Evolutionary conservation across 2,797 vertebrate species (phyloP).

Genomic region (Anabacerthia variegaticeps): DNA sequence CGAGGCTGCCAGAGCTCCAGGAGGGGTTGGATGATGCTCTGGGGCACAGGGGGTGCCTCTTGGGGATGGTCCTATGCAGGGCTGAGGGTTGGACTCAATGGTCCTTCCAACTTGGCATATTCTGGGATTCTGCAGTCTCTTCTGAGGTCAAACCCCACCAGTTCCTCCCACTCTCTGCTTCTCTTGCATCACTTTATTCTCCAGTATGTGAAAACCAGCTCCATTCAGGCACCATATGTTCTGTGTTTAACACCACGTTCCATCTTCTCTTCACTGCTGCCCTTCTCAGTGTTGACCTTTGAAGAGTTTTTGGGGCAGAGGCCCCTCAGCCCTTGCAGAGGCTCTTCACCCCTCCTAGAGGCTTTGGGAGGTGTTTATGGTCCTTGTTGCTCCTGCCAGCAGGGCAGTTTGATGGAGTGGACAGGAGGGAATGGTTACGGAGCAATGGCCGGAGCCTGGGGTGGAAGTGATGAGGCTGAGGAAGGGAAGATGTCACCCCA

Average conservation of each 20-base stretch:
- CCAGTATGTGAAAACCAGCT: rapidly evolving
- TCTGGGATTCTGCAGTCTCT: background rate
- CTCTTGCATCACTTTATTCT: background rate
- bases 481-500: rapidly evolving
- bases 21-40: no score
- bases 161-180: background rate
- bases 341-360: no score
- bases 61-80: no score
- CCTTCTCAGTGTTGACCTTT: rapidly evolving
- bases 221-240: rapidly evolving
- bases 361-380: rapidly evolving
- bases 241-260: background rate
- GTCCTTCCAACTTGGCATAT: no score
- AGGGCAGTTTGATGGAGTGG: background rate
- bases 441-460: background rate
- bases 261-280: rapidly evolving
- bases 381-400: background rate
- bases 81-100: no score
- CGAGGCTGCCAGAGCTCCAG: no score
- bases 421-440: rapidly evolving
- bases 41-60: no score
- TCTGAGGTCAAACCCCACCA: background rate
- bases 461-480: background rate
- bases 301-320: background rate
- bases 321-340: background rate